phyloP scores from a whole-genome alignment of 2,888 invertebrate species.

The Dryobota labecula region DNA sequence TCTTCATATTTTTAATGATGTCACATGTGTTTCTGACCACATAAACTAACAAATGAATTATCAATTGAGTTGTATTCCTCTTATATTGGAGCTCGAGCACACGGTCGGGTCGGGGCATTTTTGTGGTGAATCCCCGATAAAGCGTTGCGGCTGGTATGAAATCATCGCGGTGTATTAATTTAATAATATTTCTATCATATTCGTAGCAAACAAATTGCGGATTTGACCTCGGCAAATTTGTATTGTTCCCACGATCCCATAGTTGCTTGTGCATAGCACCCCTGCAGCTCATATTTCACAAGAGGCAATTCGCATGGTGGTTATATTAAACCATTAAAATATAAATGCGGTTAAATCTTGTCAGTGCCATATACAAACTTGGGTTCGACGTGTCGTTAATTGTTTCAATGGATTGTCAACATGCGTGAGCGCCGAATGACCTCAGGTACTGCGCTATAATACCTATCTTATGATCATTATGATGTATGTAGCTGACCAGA shows the following conservation, averaged over 20 bases:
- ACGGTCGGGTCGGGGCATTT: conserved; percentile 34
- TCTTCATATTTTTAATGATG: conserved; percentile 68
- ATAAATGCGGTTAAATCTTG: conserved; percentile 54
- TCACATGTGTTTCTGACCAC: conserved; percentile 25
- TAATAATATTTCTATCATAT: conserved; percentile 32
- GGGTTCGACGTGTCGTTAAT: conserved; percentile 32
- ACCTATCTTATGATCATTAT: conserved; percentile 36
- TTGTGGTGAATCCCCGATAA: conserved; percentile 63
- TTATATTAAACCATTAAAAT: conserved; percentile 62
- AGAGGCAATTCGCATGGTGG: conserved; percentile 70
- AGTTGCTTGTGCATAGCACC: conserved; percentile 53
- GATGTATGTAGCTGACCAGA: conserved; percentile 25
- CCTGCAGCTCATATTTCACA: conserved; percentile 67
- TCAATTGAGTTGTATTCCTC: conserved; percentile 43
- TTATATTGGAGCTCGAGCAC: conserved; percentile 37
- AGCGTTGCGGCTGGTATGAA: conserved; percentile 32
- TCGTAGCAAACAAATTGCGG: conserved; percentile 62
- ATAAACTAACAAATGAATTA: conserved; percentile 54
- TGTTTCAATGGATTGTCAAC: conserved; percentile 41
- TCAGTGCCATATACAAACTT: conserved; percentile 47
- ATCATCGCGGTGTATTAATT: conserved; percentile 43
- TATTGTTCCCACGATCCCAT: conserved; percentile 73
- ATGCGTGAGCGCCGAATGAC: conserved; percentile 16
- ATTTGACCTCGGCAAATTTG: conserved; percentile 67
- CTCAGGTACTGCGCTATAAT: conserved; percentile 19